Conservation (phyloP, 2,888 invertebrate species). For the Crossocerus cetratus region DNA sequence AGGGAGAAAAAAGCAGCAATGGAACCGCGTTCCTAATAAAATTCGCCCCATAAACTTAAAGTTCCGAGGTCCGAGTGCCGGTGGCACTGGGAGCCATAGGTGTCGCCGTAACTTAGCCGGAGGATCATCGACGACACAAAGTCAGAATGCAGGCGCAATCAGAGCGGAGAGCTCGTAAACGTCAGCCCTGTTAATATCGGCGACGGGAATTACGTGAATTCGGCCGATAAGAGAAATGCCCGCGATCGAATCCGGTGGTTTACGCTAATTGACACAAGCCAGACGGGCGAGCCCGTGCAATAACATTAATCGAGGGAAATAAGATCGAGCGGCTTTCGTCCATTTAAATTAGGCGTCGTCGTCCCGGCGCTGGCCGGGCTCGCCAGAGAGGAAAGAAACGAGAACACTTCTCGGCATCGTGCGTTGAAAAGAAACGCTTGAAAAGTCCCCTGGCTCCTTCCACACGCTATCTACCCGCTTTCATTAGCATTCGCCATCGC, state of each 20-base stretch:
- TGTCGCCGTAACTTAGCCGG: too few species aligned
- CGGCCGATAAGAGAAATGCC: background rate
- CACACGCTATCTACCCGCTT: constrained; percentile 20
- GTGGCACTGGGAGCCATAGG: too few species aligned
- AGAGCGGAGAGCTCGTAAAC: too few species aligned
- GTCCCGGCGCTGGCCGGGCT: constrained; percentile 7
- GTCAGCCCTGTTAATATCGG: background rate
- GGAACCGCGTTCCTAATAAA: too few species aligned
- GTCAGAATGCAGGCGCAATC: too few species aligned
- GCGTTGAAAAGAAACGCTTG: constrained; percentile 28
- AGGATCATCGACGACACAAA: too few species aligned
- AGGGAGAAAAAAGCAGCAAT: too few species aligned
- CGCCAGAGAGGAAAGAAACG: too few species aligned
- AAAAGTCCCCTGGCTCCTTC: constrained; percentile 26
- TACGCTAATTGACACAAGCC: constrained; percentile 30
- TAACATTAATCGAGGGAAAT: constrained; percentile 37
- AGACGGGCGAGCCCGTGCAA: constrained; percentile 5
- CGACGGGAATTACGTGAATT: background rate
- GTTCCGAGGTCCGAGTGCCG: too few species aligned
- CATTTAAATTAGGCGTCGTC: constrained; percentile 32
- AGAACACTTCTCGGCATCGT: background rate
- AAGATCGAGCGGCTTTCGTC: constrained; percentile 22
- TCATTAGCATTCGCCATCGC: constrained; percentile 56
- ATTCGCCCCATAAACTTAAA: too few species aligned
- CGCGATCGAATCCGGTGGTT: constrained; percentile 8